Percentiles rank a stretch among this genome's conserved stretches.
These are phyloP conservation scores for Ommatoiulus sabulosus DNA, from an alignment of 2,888 invertebrate genomes.

Conservation along the genomic window DNA sequence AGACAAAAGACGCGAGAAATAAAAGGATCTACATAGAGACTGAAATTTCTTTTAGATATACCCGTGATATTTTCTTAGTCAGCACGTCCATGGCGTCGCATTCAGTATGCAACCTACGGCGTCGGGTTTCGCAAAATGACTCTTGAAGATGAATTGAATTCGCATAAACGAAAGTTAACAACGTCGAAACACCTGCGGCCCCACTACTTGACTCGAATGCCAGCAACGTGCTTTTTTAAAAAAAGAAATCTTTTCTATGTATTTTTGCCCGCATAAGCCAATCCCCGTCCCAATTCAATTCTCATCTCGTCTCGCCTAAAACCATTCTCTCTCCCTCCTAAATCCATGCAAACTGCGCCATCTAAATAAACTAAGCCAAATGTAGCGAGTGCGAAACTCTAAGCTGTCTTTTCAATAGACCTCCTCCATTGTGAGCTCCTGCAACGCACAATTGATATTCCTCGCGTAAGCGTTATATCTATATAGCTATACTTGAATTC, in stretches of 20 bases:
- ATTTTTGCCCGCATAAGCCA: neutral
- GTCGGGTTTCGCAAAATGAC: constrained; percentile 51
- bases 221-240: constrained; percentile 40
- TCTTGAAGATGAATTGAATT: constrained; percentile 57
- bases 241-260: constrained; percentile 26
- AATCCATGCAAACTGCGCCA: constrained; percentile 33
- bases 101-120: neutral
- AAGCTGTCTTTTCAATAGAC: constrained; percentile 39
- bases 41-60: constrained; percentile 11
- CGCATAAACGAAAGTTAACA: constrained; percentile 57
- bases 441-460: constrained; percentile 8
- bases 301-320: constrained; percentile 30
- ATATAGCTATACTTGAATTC: neutral
- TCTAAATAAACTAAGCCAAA: constrained; percentile 21
- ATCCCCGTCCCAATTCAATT: constrained; percentile 12
- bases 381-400: constrained; percentile 11
- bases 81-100: neutral
- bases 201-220: constrained; percentile 51
- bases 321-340: constrained; percentile 1
- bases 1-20: neutral
- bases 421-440: constrained; percentile 28
- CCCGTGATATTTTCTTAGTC: constrained; percentile 33
- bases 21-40: constrained; percentile 39
- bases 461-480: neutral
- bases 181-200: constrained; percentile 51